A percentile compares a stretch with the other conserved stretches of the same genome.
Conservation (phyloP, 2,113 vertebrate species). For the Chaetops frenatus region DNA sequence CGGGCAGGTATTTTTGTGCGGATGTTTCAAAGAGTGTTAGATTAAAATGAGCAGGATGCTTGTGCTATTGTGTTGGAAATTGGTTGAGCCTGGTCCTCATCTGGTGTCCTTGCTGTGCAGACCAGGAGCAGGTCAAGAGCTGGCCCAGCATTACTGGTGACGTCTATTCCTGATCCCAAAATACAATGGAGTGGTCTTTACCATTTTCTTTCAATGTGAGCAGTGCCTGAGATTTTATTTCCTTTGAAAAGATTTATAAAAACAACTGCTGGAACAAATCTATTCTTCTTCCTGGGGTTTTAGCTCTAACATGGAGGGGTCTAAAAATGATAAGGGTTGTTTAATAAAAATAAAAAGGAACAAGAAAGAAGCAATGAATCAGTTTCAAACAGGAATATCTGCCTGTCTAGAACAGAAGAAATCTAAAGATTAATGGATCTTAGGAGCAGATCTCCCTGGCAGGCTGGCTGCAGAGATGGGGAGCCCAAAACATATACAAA, state of each 20-base stretch:
- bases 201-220: background rate
- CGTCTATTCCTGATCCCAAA: background rate
- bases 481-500: background rate
- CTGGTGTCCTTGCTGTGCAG: background rate
- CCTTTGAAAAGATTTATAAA: background rate
- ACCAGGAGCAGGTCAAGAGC: background rate
- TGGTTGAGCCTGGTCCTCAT: background rate
- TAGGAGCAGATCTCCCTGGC: background rate
- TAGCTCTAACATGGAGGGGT: background rate
- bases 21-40: background rate
- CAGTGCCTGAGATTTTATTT: background rate
- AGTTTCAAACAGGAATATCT: background rate
- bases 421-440: background rate
- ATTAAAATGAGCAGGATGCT: constrained; percentile 5
- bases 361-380: background rate
- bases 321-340: background rate
- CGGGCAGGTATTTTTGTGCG: background rate
- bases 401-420: background rate
- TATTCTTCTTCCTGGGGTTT: background rate
- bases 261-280: background rate
- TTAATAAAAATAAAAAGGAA: background rate
- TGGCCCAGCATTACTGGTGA: background rate
- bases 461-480: background rate
- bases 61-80: background rate
- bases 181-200: background rate